Evolutionary conservation across 2,797 vertebrate species (phyloP), one percentile per base, ranked within the genome.

Genomic region (Malurus leucopterus): DNA sequence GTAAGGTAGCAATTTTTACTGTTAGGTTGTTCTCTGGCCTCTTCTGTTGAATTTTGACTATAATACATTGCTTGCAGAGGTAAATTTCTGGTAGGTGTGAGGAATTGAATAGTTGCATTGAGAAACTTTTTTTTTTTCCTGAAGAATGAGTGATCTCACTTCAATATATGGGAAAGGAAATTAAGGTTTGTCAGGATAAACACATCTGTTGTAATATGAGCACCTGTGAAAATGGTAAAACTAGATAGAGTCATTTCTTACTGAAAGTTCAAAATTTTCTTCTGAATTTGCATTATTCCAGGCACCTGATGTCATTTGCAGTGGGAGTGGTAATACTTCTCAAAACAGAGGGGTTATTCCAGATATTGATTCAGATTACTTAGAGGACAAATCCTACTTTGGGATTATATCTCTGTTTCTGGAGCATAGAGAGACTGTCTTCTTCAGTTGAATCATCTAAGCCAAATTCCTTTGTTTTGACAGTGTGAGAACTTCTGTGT

Each of bases 1-100:
- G 2, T 77, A 63, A 73, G 0, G 0, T 32, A 30, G 1, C 1
- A 9, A 8, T 78, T 63, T 73, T 80, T 46, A 24, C 26, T 44
- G 1, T 63, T 54, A 7, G 2, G 1, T 79, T 36, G 27, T 30
- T 24, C n/a, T 67, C 54, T 55, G 11, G 29, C 27, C 17, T 57
- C 15, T 23, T 47, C 13, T 61, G 0, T 61, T 15, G 5, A 13
- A 21, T 67, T 67, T 67, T 54, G 8, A 49, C 26, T 47, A 1
- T 23, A 54, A 36, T 34, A 29, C 1, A 4, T 24, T 3, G 2
- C 27, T 71, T 61, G 50, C 9, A 44, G 65, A 44, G 29, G 24
- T 54, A 64, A 49, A 71, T n/a, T 70, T 65, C 40, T 65, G 12
- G 11, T 64, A 47, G 9, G 19, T 5, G 0, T 21, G 20, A 78